Conservation (phyloP, 2,888 invertebrate genomes). For the Margaritifera margaritifera region DNA sequence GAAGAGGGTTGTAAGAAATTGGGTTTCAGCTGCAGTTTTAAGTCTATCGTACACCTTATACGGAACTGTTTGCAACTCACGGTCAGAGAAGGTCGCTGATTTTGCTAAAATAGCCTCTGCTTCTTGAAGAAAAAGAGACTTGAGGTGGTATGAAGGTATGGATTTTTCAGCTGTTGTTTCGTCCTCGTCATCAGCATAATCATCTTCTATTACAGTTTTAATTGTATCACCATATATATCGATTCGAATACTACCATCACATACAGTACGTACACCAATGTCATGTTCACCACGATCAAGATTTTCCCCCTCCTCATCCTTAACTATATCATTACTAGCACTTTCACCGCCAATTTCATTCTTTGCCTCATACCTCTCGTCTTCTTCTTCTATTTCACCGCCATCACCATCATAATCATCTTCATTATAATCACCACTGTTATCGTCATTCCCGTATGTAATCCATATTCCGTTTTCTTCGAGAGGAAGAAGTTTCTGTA, state of each 20-base stretch:
- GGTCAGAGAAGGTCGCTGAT: constrained; percentile 3
- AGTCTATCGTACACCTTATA: constrained; percentile 12
- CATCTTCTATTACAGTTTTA: neutral
- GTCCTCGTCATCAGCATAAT: constrained; percentile 5
- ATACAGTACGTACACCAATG: too few relatives aligned
- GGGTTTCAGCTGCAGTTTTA: constrained; percentile 8
- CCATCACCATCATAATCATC: neutral
- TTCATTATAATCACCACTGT: neutral
- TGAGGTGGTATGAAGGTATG: constrained; percentile 27
- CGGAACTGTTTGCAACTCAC: constrained; percentile 5
- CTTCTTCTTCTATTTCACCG: neutral
- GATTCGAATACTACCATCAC: too few relatives aligned
- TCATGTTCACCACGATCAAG: too few relatives aligned
- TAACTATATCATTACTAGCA: too few relatives aligned
- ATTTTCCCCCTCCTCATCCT: too few relatives aligned
- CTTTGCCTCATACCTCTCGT: neutral
- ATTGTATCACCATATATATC: neutral
- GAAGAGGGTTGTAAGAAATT: constrained; percentile 12
- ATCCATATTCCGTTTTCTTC: too few relatives aligned
- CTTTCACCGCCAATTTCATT: too few relatives aligned
- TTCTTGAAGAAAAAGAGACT: constrained; percentile 24
- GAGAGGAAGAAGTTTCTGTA: too few relatives aligned
- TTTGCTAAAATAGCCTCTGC: constrained; percentile 1
- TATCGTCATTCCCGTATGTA: neutral
- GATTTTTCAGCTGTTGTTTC: constrained; percentile 18